Evolutionary conservation across 2,797 vertebrate species (phyloP), one percentile per base, ranked within the genome.

Genomic region (Lindbergichthys nudifrons): DNA sequence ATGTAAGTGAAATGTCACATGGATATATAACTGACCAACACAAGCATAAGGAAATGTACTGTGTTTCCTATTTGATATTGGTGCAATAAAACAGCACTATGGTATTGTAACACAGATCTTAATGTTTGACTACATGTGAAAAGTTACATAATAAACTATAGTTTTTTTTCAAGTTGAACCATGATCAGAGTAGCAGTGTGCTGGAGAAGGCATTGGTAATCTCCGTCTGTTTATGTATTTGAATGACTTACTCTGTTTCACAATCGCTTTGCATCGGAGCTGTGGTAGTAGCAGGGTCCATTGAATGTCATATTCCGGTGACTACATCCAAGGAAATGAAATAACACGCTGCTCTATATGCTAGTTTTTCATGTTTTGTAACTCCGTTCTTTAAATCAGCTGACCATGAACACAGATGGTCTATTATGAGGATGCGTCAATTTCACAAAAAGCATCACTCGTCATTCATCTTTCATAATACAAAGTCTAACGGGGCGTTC

Each of bases 171-270:
- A 43, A 32, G 41, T 78, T 64, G 7, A 21, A 30, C 8, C 19
- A 6, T 66, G 13, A 65, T 12, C 12, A 47, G 46, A 13, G 15
- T 5, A 14, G 21, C 48, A 3, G 61, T 2, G 53, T 16, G 10
- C 21, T 32, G 61, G 21, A 30, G 30, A 12, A 56, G 59, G 18
- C 8, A 36, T 36, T 36, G 8, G 32, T 18, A 50, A 42, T 48
- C 3, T 47, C 32, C 19, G 23, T 8, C 39, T 70, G 0, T 18
- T 23, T 0, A 16, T 10, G 8, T 57, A 2, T 41, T 2, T 1
- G 7, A 58, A 45, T 48, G 16, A 93, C 94, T 95, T 59, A 95
- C 94, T 92, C 90, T 18, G 90, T 75, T 63, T 95, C 94, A 90
- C 87, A 82, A 6, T 94, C 93, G 89, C 73, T 90, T 19, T 93